These are phyloP conservation scores for Exephanes ischioxanthus DNA, from an alignment of 2,888 invertebrate genomes.

Conservation along the genomic window DNA sequence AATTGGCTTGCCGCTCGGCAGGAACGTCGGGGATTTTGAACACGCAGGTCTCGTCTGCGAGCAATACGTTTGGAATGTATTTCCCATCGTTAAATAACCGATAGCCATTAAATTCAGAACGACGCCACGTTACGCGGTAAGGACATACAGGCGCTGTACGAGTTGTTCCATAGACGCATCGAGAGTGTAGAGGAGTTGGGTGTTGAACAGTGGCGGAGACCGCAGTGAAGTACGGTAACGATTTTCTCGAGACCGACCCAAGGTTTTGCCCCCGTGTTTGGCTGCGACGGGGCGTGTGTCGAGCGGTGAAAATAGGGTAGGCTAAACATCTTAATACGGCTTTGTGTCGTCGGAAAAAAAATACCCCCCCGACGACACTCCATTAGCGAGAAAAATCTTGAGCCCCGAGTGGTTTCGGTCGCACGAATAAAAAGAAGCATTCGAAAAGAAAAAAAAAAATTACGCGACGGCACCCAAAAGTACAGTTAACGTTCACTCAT, in stretches of 20 bases:
- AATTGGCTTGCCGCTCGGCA: slow-evolving; percentile 19
- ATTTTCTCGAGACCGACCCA: slow-evolving; percentile 53
- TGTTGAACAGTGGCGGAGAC: slow-evolving; percentile 56
- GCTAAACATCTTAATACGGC: slow-evolving; percentile 21
- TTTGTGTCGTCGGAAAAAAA: slow-evolving; percentile 24
- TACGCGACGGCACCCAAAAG: too few relatives aligned
- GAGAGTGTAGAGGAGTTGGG: slow-evolving; percentile 59
- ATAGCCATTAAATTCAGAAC: slow-evolving; percentile 58
- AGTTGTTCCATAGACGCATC: slow-evolving; percentile 48
- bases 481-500: too few relatives aligned
- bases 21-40: slow-evolving; percentile 10
- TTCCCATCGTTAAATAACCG: slow-evolving; percentile 57
- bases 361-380: neutral
- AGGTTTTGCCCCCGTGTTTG: neutral
- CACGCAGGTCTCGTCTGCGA: slow-evolving; percentile 13
- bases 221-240: slow-evolving; percentile 62
- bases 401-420: neutral
- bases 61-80: slow-evolving; percentile 44
- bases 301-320: slow-evolving; percentile 2
- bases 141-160: slow-evolving; percentile 16
- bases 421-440: neutral
- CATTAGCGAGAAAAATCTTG: slow-evolving; percentile 8
- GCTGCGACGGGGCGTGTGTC: neutral
- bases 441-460: neutral
- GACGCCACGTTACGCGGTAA: slow-evolving; percentile 30